Evolutionary conservation across 1,140 invertebrate species (phyloP).

Genomic region (Ruditapes philippinarum): DNA sequence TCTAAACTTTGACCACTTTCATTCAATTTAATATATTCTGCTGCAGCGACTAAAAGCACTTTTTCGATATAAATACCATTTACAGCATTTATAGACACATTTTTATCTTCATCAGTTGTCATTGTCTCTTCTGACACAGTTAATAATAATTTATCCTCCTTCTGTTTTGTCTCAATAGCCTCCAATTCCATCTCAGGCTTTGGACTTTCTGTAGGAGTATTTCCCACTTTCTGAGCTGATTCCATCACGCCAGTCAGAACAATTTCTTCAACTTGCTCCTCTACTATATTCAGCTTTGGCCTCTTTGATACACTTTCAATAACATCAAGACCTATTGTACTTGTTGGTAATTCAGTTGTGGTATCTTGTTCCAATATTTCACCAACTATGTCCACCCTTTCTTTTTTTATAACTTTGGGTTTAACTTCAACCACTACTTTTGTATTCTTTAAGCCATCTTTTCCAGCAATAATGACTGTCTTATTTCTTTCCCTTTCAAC

Average conservation of each 20-base stretch:
- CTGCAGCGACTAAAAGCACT: neutral
- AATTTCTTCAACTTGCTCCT: neutral
- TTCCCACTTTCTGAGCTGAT: neutral
- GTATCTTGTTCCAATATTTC: neutral
- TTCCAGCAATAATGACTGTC: neutral
- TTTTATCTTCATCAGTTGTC: neutral
- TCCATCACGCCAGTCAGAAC: neutral
- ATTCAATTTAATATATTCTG: neutral
- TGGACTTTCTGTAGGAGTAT: neutral
- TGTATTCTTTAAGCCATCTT: neutral
- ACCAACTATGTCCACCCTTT: constrained; percentile 6
- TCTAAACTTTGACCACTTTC: constrained; percentile 1
- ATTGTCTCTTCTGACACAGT: neutral
- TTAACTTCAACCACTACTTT: neutral
- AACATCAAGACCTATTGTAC: neutral
- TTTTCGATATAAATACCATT: neutral
- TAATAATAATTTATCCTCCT: neutral
- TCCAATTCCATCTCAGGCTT: neutral
- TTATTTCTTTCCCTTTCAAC: neutral
- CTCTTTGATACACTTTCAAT: constrained; percentile 2
- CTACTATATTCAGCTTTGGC: neutral
- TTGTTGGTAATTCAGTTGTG: neutral
- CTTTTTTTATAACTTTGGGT: neutral
- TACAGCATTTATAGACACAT: neutral
- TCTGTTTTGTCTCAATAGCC: neutral